A percentile compares a stretch with the other conserved stretches of the same genome.
These are phyloP conservation scores for Diabrotica balteata DNA, from an alignment of 2,888 invertebrate species.

Conservation along the genomic window DNA sequence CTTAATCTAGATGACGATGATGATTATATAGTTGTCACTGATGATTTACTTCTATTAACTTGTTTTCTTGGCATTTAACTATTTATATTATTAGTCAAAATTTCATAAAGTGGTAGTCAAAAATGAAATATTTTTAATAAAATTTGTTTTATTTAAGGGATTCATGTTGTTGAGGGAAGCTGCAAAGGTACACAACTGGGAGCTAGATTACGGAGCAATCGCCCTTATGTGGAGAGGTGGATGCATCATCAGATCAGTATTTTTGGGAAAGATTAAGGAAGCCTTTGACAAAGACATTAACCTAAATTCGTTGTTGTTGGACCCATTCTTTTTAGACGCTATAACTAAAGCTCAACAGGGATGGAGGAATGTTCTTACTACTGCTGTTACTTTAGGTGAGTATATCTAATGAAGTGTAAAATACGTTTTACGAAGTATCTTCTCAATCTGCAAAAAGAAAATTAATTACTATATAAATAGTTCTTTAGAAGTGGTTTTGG, in stretches of 20 bases:
- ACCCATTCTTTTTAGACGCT: conserved; percentile 90
- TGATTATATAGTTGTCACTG: too few relatives aligned
- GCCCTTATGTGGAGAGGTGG: conserved; percentile 99
- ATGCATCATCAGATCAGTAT: conserved; percentile 94
- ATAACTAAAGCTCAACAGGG: conserved; percentile 82
- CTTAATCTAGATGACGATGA: too few relatives aligned
- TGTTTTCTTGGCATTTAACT: too few relatives aligned
- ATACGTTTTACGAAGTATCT: too few relatives aligned
- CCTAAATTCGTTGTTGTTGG: conserved; percentile 86
- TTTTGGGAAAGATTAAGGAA: conserved; percentile 89
- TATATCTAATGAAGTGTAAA: neutral
- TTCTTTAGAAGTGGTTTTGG: neutral
- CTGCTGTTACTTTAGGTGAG: conserved; percentile 62
- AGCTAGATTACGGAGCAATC: conserved; percentile 95
- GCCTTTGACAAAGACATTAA: conserved; percentile 91
- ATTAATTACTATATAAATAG: too few relatives aligned
- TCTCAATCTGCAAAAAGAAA: too few relatives aligned
- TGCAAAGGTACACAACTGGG: conserved; percentile 90
- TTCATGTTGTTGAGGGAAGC: conserved; percentile 95
- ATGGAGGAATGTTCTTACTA: conserved; percentile 84
- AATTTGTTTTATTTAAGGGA: conserved; percentile 62
- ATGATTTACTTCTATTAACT: too few relatives aligned
- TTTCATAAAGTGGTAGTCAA: too few relatives aligned
- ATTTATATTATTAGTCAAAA: too few relatives aligned
- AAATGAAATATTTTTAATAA: neutral